Base-by-base conservation (phyloP, 2,797 vertebrate species). In the Etheostoma perlongum region DNA sequence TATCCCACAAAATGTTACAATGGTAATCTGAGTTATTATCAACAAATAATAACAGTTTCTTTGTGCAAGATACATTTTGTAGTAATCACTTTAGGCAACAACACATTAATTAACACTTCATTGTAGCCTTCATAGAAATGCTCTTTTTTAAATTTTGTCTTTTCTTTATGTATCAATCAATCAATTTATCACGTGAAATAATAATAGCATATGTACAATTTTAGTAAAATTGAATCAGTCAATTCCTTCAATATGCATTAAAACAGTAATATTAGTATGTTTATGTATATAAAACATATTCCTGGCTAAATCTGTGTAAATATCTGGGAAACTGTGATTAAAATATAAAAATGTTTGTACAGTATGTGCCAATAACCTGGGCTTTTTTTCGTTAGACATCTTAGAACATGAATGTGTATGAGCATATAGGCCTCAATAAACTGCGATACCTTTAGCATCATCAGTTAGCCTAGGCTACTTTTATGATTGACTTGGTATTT, bases 291-390 rank as follows among this genome's bases (percentile, higher is more conserved):
- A 40, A 11, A 2, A 63, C 51, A 51, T 44, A 68, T 68, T 2
- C 4, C 53, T 61, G 51, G 59, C 33, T 72, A 70, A 54, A 36
- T 16, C n/a, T 73, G 8, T 87, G 72, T 87, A 87, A 79, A 86
- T 85, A 75, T 78, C 13, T 67, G 13, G 16, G 33, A 81, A 78
- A 47, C 65, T 72, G 76, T 81, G 21, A 85, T 91, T 92, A 87
- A 90, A 91, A 82, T 59, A 42, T 13, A 67, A 49, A 69, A 52
- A 58, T 75, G 40, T 87, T 81, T 86, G 48, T 83, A 86, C 46
- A 1, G 0, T 10, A 33, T 72, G 70, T 52, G 47, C 16, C 47
- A 62, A 2, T 54, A 16, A 40, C 79, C 6, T 63, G 6, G 7
- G 4, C 5, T 48, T 21, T 15, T 59, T 23, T n/a, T 14, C 5